Base-by-base conservation (phyloP, 2,888 invertebrate genomes). In the Luperina nickerlii region DNA sequence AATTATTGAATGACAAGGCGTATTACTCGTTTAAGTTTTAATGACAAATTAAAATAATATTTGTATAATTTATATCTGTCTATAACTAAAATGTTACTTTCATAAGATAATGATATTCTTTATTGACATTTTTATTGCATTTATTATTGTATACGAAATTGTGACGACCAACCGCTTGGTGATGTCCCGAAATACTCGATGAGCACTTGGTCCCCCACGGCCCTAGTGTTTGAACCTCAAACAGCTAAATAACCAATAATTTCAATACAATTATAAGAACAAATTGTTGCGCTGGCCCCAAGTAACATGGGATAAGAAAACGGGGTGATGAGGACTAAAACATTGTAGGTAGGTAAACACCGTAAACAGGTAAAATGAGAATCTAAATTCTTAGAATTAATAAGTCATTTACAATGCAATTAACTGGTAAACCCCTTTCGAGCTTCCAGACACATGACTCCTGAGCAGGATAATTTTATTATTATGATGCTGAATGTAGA, bases 301-400 rank as follows among this genome's bases (percentile, higher is more conserved):
- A 32, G 32, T 51, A 54, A 15, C 24, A 24, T 32, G 9, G 9
- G 8, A 0, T 32, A 32, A 32, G 32, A 32, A 32, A 32, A 32
- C 32, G 32, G 9, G 9, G 8, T 0, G 48, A 45, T n/a, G 45
- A 62, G 57, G 4, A 20, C 18, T 69, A 20, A 51, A 57, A 75
- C 7, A 75, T 45, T 62, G n/a, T 32, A 7, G 38, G 71, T 18
- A 57, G 54, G n/a, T 51, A 9, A 54, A n/a, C 67, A 74, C 5
- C 60, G 13, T 9, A 65, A 73, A 75, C 78, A 82, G 78, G 85
- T 72, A 84, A 84, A 84, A 2, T 24, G 15, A n/a, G 24, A 6
- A 48, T 1, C n/a, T 54, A 18, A 54, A 20, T 84, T 78, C 84
- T 69, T 60, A 7, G 84, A 73, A 82, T 24, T 24, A 74, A 75